Evolutionary conservation across 2,888 invertebrate genomes (phyloP), one percentile per base, ranked within the genome.

Genomic region (Argyra leucocephala): DNA sequence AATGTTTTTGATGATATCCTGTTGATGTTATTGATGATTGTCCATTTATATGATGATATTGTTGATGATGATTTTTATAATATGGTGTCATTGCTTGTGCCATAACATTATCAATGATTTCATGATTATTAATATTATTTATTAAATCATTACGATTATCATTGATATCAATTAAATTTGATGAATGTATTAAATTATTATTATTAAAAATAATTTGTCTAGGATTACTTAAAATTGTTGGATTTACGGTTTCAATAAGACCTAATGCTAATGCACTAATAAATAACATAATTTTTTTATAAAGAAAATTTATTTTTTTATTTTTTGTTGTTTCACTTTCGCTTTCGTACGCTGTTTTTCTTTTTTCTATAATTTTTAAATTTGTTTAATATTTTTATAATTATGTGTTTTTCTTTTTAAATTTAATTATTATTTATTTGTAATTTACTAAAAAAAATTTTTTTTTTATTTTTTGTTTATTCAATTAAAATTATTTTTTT

Each of bases 211-310:
- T 57, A 10, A 18, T 57, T 57, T 57, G 57, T n/a, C n/a, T n/a
- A 15, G 18, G 2, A 57, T 57, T 18, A 57, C 21, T 31, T n/a
- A n/a, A 31, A 48, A 15, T 31, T 6, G 71, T 73, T 36, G 72
- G 72, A 67, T 71, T 72, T 67, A 73, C 72, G 65, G 74, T 70
- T 67, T 74, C 74, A 26, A 74, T 72, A 64, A 76, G 72, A 36
- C 76, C 76, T 69, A 76, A 71, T 37, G 76, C 74, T 62, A 74
- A 72, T 66, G 74, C 74, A 67, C 74, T 73, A 69, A 74, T 73
- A 22, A 74, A 71, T 63, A 74, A 71, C 74, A 74, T 74, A 23
- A 18, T 61, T 31, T 61, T 31, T 61, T 31, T 21, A n/a, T n/a
- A n/a, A 15, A 23, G 10, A 23, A 9, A 10, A 59, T 23, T 31